Conservation (phyloP, 2,113 vertebrate species). For the Brachyistius frenatus region DNA sequence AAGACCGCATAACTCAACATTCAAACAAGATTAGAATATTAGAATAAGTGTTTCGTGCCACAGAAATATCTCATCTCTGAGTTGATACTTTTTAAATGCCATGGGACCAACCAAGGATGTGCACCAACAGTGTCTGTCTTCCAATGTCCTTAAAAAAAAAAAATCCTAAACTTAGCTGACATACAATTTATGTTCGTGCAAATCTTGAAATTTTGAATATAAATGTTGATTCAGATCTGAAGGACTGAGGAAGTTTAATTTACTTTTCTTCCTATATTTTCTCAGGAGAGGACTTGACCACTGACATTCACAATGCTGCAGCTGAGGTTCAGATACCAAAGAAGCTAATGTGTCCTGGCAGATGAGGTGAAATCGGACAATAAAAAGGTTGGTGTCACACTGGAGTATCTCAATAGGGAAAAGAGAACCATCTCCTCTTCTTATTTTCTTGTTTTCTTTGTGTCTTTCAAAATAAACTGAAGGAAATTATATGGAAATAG, state of each 20-base stretch:
- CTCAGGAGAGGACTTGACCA: not conserved
- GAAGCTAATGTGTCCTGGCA: not conserved
- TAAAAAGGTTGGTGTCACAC: slow-evolving; percentile 3
- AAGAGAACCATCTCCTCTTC: too few species aligned
- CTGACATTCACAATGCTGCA: not conserved
- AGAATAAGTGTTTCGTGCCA: not conserved
- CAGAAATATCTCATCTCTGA: slow-evolving; percentile 20
- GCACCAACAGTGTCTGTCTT: slow-evolving; percentile 17
- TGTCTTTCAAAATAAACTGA: too few species aligned
- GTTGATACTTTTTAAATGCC: slow-evolving; percentile 14
- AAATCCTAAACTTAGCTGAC: not conserved
- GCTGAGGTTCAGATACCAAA: not conserved
- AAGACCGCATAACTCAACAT: not conserved
- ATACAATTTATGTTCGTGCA: slow-evolving; percentile 21
- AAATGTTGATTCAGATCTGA: not conserved
- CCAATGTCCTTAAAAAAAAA: slow-evolving; percentile 35
- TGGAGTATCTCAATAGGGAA: not conserved
- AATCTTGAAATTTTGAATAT: slow-evolving; percentile 18
- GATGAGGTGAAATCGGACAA: not conserved
- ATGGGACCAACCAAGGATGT: not conserved
- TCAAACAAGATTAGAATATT: not conserved
- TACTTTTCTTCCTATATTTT: not conserved
- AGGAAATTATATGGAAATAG: too few species aligned
- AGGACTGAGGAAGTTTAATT: slow-evolving; percentile 22
- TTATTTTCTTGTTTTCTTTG: too few species aligned